Percentiles rank a stretch among this genome's conserved stretches.
Conservation (phyloP, 2,888 invertebrate species). For the Mesoligia furuncula region DNA sequence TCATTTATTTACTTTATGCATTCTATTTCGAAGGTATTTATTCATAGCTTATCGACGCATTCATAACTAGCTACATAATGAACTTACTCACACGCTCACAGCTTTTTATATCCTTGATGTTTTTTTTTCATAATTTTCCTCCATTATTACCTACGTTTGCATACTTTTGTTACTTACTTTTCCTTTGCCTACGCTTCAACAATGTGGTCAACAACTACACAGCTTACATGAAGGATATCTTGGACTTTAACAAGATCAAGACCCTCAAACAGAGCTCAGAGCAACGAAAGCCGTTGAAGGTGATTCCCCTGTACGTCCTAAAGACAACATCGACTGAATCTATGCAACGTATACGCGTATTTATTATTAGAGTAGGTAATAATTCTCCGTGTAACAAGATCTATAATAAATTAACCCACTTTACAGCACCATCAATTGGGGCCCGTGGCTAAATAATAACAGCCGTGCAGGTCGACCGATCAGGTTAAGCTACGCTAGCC, state of each 20-base stretch:
- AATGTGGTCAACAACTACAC: slow-evolving; percentile 95
- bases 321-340: neutral
- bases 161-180: neutral
- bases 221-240: slow-evolving; percentile 97
- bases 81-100: neutral
- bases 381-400: neutral
- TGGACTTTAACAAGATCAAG: slow-evolving; percentile 96
- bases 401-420: neutral
- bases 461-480: too few species aligned
- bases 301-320: slow-evolving; percentile 75
- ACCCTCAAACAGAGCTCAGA: slow-evolving; percentile 93
- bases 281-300: slow-evolving; percentile 93
- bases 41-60: neutral
- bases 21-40: slow-evolving; percentile 2
- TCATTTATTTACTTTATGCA: neutral
- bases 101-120: neutral
- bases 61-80: neutral
- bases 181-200: neutral
- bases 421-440: neutral
- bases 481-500: too few species aligned
- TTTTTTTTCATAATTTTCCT: slow-evolving; percentile 9
- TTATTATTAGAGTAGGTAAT: neutral
- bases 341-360: neutral
- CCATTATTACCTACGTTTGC: neutral
- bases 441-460: too few species aligned